Base-by-base conservation (phyloP, 2,797 vertebrate species). In the Fringilla coelebs region DNA sequence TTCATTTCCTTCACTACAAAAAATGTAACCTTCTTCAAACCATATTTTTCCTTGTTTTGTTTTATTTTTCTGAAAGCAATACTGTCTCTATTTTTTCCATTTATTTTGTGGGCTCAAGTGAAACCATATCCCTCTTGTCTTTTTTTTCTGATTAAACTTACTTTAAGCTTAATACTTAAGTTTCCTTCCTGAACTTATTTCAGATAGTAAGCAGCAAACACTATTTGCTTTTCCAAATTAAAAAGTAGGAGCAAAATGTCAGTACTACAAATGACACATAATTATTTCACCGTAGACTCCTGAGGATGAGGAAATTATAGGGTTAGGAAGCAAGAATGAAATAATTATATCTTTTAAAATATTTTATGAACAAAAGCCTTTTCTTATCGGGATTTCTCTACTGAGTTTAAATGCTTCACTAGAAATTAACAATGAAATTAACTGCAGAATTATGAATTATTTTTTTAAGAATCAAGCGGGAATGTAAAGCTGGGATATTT, bases 331-430 rank as follows among this genome's bases (percentile, higher is more conserved):
- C 14, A 89, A 74, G 52, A 58, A 82, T 68, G 60, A 85, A 94
- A 74, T 94, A 90, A 95, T 90, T 89, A 63, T 36, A 72, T 51
- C 1, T 93, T 82, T 94, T 87, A n/a, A 83, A 95, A 85, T 85
- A 62, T 34, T 80, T 82, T 32, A 57, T 52, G 70, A 94, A 85
- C 57, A 93, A 85, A 85, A 85, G 57, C 14, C 66, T 58, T 90
- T 81, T 65, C 81, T 87, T 82, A 63, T 65, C 38, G 2, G 1
- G 13, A 49, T 87, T 96, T 82, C n/a, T 78, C 14, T 77, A 16
- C 19, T 43, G 24, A 87, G 25, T 73, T 93, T 36, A 71, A 94
- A 71, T 28, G 29, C 38, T 92, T 90, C 55, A 66, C 25, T 54
- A 70, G 71, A 94, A 91, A 91, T 78, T 61, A 88, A 61, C 2